Evolutionary conservation across 2,888 invertebrate species (phyloP).

Genomic region (Holacanthella duospinosa): DNA sequence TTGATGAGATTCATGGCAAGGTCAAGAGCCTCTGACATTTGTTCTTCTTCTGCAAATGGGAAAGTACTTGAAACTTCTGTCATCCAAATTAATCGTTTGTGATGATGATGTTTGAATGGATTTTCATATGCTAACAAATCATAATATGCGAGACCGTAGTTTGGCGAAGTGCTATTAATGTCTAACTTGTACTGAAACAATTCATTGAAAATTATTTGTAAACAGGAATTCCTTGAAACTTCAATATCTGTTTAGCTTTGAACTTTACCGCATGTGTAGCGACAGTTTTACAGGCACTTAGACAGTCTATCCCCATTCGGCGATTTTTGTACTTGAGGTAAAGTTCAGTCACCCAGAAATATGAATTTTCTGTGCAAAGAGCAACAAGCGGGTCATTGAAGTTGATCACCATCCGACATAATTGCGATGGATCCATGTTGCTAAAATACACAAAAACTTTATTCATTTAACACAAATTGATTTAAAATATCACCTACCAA

Average conservation of each 20-base stretch:
- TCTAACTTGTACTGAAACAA: conserved; percentile 24
- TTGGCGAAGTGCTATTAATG: conserved; percentile 8
- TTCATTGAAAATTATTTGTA: no score
- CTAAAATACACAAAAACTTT: conserved; percentile 16
- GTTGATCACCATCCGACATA: conserved; percentile 20
- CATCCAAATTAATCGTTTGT: conserved; percentile 23
- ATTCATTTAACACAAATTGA: not conserved
- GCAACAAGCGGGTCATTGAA: conserved; percentile 22
- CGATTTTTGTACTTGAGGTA: conserved; percentile 8
- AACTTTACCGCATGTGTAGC: conserved; percentile 24
- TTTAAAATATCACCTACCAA: not conserved
- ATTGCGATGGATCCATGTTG: conserved; percentile 17
- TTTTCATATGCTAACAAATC: conserved; percentile 14
- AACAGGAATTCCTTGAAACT: no score
- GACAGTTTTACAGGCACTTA: not conserved
- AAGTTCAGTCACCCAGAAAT: conserved; percentile 20
- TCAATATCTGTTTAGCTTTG: no score
- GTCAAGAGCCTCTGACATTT: conserved; percentile 26
- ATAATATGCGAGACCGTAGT: conserved; percentile 22
- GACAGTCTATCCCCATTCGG: not conserved
- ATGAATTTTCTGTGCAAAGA: conserved; percentile 26
- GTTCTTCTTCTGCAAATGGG: conserved; percentile 13
- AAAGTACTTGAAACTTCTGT: conserved; percentile 29
- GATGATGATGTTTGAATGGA: not conserved
- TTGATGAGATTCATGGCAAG: conserved; percentile 23